Evolutionary conservation across 2,113 vertebrate species (phyloP).

Genomic region (Peromyscus maniculatus): DNA sequence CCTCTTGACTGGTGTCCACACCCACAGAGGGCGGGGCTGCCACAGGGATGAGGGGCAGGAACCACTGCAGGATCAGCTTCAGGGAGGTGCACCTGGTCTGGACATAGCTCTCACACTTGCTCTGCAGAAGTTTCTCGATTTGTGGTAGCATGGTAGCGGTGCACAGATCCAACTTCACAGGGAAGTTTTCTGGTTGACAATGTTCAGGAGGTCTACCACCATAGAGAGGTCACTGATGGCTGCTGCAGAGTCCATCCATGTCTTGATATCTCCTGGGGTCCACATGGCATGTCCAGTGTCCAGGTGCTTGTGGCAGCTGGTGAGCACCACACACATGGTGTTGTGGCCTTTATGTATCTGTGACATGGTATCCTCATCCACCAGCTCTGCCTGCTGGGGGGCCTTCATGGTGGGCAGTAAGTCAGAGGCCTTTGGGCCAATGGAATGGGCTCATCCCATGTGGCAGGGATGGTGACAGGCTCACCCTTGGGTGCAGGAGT

Average conservation of each 20-base stretch:
- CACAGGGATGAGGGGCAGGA: conserved; percentile 94
- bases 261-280: conserved; percentile 94
- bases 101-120: conserved; percentile 98
- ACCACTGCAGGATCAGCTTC: conserved; percentile 87
- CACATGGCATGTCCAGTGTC: conserved; percentile 91
- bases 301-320: conserved; percentile 95
- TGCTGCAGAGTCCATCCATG: conserved; percentile 93
- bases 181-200: conserved; percentile 94
- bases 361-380: conserved; percentile 94
- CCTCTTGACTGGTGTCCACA: conserved; percentile 97
- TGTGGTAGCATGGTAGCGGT: conserved; percentile 91
- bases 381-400: conserved; percentile 86
- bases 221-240: conserved; percentile 96
- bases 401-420: conserved; percentile 93
- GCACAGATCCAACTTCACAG: conserved; percentile 97
- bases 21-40: conserved; percentile 94
- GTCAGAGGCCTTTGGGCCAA: conserved; percentile 89
- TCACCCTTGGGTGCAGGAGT: conserved; percentile 88
- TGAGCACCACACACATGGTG: conserved; percentile 97
- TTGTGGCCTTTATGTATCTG: conserved; percentile 96
- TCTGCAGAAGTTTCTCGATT: conserved; percentile 96
- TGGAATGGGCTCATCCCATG: conserved; percentile 93
- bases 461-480: conserved; percentile 89
- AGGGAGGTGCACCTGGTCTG: conserved; percentile 96
- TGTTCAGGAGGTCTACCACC: conserved; percentile 96